Percentiles rank a stretch among this genome's conserved stretches.
phyloP scores from a whole-genome alignment of 1,140 invertebrate genomes.

The Propsilocerus akamusi region DNA sequence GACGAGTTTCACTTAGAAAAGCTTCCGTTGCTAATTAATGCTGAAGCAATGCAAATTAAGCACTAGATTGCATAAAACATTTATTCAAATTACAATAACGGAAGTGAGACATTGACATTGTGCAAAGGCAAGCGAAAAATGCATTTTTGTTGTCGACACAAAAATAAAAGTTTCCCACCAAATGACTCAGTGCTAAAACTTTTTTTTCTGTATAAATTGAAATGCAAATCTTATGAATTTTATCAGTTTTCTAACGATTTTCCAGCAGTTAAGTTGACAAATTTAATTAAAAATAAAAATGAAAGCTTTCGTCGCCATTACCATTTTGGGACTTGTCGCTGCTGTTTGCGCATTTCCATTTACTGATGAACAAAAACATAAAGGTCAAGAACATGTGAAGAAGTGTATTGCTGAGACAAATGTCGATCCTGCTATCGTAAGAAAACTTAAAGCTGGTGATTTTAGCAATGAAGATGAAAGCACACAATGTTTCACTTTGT shows the following conservation, averaged over 20 bases:
- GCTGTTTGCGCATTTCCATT: background rate
- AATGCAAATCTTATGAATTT: no score
- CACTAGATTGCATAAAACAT: no score
- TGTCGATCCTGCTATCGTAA: background rate
- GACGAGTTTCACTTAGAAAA: no score
- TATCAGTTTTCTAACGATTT: background rate
- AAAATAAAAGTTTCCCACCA: no score
- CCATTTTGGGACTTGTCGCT: background rate
- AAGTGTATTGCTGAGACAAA: background rate
- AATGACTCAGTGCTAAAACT: no score
- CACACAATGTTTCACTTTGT: background rate
- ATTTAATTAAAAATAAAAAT: background rate
- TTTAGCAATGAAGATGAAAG: background rate
- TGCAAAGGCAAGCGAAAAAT: no score
- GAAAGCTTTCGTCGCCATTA: background rate
- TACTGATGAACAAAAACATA: background rate
- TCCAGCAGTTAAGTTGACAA: background rate
- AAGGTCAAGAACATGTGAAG: background rate
- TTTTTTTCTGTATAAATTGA: no score
- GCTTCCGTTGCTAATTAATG: no score
- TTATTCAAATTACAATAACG: no score
- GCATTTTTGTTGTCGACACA: no score
- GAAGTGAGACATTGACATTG: no score
- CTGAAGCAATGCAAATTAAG: no score
- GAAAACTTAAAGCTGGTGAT: background rate